Evolutionary conservation across 2,113 vertebrate species (phyloP), one percentile per base, ranked within the genome.

Genomic region (Pachypanchax playfairii): DNA sequence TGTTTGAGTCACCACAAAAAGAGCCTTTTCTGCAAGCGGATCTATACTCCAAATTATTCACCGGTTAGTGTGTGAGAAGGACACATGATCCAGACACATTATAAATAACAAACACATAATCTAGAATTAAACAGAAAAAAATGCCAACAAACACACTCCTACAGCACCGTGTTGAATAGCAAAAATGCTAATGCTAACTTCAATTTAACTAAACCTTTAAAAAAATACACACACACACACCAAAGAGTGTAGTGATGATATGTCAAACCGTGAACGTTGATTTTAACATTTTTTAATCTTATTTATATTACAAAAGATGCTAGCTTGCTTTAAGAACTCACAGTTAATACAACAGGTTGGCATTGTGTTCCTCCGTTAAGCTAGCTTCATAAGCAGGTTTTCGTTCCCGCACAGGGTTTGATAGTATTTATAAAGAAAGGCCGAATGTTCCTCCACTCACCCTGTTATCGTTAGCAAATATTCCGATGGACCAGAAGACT

Each of bases 281-380:
- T 17, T 14, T 17, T 14, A 44, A 14, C 10, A n/a, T 0, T 33
- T 48, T 24, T 14, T 7, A 3, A 1, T n/a, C n/a, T n/a, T n/a
- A n/a, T 59, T 4, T 21, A n/a, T 52, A 7, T 1, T 41, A 54
- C 2, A 13, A 18, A n/a, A 6, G 4, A 3, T 3, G n/a, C 13
- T 39, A 3, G 36, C 35, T 15, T n/a, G 43, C 28, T 43, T 63
- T 0, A 41, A 24, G n/a, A 55, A 60, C 15, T 48, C 48, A 29
- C 36, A 53, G 17, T 6, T 62, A 11, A 41, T 12, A 86, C 87
- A 88, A 87, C 85, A 87, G 83, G 79, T 86, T 77, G 82, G 43
- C 58, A 44, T 46, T 31, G 60, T 42, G 9, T 55, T 41, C 7
- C 12, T 1, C 14, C 48, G 65, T 47, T 75, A 72, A n/a, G 77